Conservation (phyloP, 2,113 vertebrate genomes). For the Odobenus rosmarus region DNA sequence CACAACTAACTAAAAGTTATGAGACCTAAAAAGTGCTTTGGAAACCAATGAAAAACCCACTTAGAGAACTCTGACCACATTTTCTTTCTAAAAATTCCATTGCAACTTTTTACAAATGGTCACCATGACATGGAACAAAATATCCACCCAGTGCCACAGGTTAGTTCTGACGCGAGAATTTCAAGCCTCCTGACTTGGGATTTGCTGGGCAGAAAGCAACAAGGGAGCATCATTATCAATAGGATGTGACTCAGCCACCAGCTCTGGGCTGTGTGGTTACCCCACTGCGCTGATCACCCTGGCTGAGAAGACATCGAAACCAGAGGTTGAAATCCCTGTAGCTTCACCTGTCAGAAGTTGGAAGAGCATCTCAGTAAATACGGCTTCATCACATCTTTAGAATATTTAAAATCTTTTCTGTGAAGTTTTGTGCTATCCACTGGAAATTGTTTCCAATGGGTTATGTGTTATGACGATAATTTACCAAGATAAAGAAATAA, state of each 20-base stretch:
- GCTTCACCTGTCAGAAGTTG: not conserved
- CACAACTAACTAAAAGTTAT: not conserved
- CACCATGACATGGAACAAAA: not conserved
- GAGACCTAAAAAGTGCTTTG: not conserved
- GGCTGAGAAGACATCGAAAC: rapidly evolving
- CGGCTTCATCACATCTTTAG: not conserved
- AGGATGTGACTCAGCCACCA: not conserved
- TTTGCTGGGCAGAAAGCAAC: not conserved
- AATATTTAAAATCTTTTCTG: not conserved
- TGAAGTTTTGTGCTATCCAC: not conserved
- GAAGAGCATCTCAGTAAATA: not conserved
- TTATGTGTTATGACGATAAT: not conserved
- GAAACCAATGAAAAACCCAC: not conserved
- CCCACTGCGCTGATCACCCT: rapidly evolving
- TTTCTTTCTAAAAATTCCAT: not conserved
- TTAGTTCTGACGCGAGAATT: rapidly evolving
- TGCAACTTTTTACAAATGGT: not conserved
- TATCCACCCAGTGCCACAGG: rapidly evolving
- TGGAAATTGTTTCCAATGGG: not conserved
- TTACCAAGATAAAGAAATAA: not conserved
- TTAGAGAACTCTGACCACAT: not conserved
- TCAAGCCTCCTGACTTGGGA: rapidly evolving
- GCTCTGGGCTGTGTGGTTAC: rapidly evolving
- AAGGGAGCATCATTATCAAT: rapidly evolving
- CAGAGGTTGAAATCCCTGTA: not conserved